Conservation (phyloP, 2,888 invertebrate species). For the Epinotia demarniana region DNA sequence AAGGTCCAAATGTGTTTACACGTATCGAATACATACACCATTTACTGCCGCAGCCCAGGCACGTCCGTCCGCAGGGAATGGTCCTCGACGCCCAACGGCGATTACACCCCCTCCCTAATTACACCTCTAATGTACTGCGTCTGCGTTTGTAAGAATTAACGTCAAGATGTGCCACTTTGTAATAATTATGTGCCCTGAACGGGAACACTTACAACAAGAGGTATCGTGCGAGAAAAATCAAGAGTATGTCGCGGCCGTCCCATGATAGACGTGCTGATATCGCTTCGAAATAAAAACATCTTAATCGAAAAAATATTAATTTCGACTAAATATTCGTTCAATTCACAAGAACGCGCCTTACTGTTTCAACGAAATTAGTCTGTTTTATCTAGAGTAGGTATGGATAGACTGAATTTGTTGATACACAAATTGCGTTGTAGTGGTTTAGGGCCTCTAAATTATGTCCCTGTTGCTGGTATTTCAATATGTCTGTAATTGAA, state of each 20-base stretch:
- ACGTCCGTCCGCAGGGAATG: conserved; percentile 60
- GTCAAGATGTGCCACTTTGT: conserved; percentile 13
- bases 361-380: no score
- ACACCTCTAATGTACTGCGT: conserved; percentile 29
- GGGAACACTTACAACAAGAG: no score
- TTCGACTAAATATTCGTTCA: no score
- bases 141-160: conserved; percentile 32
- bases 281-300: no score
- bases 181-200: not conserved
- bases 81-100: conserved; percentile 56
- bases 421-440: conserved; percentile 1
- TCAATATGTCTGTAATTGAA: conserved; percentile 18
- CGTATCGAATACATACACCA: conserved; percentile 21
- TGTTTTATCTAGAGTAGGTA: no score
- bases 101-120: conserved; percentile 53
- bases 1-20: conserved; percentile 9
- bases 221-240: no score
- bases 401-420: not conserved
- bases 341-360: no score
- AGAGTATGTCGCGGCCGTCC: no score
- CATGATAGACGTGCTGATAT: no score
- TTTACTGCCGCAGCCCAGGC: conserved; percentile 50
- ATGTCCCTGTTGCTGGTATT: conserved; percentile 10
- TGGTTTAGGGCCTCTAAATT: conserved; percentile 17
- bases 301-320: no score